These are phyloP conservation scores for Phaenicophaeus curvirostris DNA, from an alignment of 2,797 vertebrate species.

Conservation along the genomic window DNA sequence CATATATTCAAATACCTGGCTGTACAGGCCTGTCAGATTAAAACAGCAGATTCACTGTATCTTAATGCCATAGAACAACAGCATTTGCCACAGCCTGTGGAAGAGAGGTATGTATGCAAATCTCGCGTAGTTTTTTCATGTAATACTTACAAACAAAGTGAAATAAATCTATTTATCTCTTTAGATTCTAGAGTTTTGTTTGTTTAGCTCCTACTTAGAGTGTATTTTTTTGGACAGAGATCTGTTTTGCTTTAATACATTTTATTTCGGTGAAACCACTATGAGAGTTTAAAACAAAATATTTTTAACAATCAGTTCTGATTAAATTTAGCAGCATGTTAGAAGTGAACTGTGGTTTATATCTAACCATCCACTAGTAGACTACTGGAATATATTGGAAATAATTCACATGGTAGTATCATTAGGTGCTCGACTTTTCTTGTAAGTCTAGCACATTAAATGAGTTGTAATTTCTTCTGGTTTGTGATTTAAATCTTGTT, in stretches of 20 bases:
- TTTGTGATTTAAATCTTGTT: not conserved
- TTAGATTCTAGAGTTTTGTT: not conserved
- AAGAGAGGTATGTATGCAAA: slow-evolving; percentile 84
- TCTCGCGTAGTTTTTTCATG: not conserved
- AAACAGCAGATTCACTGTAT: slow-evolving; percentile 87
- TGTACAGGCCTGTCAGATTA: slow-evolving; percentile 92
- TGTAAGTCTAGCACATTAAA: not conserved
- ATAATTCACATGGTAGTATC: not conserved
- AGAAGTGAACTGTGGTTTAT: not conserved
- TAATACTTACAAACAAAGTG: not conserved
- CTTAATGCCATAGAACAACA: slow-evolving; percentile 87
- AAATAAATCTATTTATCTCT: not conserved
- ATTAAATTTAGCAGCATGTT: not conserved
- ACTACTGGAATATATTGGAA: not conserved
- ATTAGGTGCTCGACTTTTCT: not conserved
- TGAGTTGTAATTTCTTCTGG: not conserved
- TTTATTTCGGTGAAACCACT: not conserved
- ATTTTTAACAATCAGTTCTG: not conserved
- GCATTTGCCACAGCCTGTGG: slow-evolving; percentile 82
- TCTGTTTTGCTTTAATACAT: not conserved
- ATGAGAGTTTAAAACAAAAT: not conserved
- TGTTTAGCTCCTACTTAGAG: not conserved
- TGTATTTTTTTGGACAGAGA: not conserved
- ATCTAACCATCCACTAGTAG: not conserved
- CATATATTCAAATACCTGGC: slow-evolving; percentile 97